Conservation (phyloP, 2,888 invertebrate genomes). For the Lumbricus terrestris region DNA sequence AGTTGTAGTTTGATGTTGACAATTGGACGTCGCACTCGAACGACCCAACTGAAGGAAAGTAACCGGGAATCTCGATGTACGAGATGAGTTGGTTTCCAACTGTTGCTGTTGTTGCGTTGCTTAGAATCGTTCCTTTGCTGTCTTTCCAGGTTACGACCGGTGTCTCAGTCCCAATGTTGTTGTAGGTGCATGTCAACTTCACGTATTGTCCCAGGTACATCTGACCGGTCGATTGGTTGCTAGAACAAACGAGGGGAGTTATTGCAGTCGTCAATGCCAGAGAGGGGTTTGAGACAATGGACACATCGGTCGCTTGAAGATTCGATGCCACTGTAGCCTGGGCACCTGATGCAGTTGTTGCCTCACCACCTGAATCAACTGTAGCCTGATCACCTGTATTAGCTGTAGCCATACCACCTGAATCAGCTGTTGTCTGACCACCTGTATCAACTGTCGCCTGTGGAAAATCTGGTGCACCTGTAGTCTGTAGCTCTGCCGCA, state of each 20-base stretch:
- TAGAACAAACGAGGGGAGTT: neutral
- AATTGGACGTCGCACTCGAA: neutral
- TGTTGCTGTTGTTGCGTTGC: neutral
- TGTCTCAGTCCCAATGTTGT: neutral
- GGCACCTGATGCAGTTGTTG: neutral
- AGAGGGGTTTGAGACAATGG: neutral
- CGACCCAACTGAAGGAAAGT: neutral
- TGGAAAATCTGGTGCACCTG: neutral
- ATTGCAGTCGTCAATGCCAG: neutral
- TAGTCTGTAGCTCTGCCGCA: neutral
- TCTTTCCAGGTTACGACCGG: neutral
- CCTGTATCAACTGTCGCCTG: neutral
- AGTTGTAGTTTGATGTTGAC: neutral
- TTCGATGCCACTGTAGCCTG: neutral
- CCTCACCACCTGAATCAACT: neutral
- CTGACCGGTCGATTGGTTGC: neutral
- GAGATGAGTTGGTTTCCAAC: neutral
- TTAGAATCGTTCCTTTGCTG: neutral
- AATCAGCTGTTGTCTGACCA: neutral
- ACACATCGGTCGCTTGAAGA: neutral
- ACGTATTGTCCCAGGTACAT: neutral
- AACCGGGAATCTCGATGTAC: neutral
- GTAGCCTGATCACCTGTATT: no score
- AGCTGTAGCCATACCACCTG: neutral
- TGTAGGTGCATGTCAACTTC: neutral